Evolutionary conservation across 2,797 vertebrate species (phyloP).

Genomic region (Hoplostethus atlanticus): DNA sequence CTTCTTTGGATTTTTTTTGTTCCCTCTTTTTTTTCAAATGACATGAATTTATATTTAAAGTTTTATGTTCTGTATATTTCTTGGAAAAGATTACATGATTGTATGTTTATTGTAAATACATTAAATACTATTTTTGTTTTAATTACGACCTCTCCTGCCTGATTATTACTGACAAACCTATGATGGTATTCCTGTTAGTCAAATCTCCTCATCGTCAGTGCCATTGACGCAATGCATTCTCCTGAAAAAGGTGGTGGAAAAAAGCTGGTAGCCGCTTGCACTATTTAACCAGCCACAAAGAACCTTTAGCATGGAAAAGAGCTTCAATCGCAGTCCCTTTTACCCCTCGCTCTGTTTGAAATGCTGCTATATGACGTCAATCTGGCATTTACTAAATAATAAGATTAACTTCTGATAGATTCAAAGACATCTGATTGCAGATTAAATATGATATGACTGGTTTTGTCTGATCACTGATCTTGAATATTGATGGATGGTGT

Average conservation of each 20-base stretch:
- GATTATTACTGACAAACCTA: conserved; percentile 8
- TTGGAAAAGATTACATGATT: conserved; percentile 81
- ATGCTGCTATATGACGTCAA: background rate
- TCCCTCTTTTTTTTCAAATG: conserved; percentile 45
- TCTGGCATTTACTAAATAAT: no score
- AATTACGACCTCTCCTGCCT: conserved; percentile 48
- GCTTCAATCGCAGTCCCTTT: background rate
- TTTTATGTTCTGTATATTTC: conserved; percentile 79
- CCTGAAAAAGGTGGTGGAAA: no score
- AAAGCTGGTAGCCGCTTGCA: no score
- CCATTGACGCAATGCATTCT: no score
- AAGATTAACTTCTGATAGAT: background rate
- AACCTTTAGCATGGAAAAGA: no score
- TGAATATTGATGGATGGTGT: background rate
- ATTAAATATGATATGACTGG: background rate
- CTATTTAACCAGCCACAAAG: no score
- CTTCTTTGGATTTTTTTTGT: conserved; percentile 58
- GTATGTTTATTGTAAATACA: conserved; percentile 85
- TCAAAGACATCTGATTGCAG: background rate
- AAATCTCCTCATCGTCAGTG: background rate
- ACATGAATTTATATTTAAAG: conserved; percentile 77
- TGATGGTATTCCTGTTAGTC: background rate
- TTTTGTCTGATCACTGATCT: background rate
- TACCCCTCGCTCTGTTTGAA: background rate
- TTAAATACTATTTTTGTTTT: conserved; percentile 86